phyloP scores from a whole-genome alignment of 2,113 vertebrate species.

The Cnemophilus loriae region DNA sequence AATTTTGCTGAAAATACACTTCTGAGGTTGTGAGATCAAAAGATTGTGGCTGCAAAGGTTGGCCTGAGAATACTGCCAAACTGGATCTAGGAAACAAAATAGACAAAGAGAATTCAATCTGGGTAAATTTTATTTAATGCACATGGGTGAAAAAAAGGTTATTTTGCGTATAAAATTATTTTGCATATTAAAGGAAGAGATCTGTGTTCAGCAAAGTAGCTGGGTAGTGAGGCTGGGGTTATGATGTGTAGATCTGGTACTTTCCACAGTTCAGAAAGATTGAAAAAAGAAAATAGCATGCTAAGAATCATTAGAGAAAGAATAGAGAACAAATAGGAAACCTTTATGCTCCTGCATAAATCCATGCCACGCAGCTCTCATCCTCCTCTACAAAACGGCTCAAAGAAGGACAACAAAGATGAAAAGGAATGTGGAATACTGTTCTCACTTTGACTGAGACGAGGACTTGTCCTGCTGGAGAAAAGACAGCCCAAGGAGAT shows the following conservation, averaged over 20 bases:
- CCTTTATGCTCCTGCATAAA: background rate
- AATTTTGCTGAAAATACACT: background rate
- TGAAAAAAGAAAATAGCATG: background rate
- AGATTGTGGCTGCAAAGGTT: background rate
- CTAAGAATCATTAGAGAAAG: background rate
- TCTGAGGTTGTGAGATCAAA: background rate
- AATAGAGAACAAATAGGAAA: background rate
- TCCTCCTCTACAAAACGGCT: background rate
- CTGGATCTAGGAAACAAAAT: background rate
- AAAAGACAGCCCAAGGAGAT: background rate
- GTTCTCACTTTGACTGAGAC: background rate
- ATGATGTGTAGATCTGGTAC: background rate
- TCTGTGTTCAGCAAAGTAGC: background rate
- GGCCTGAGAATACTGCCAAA: background rate
- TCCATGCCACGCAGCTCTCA: accelerated
- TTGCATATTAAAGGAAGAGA: background rate
- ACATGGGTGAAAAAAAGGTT: background rate
- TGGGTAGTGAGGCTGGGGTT: background rate
- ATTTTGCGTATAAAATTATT: background rate
- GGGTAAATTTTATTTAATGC: background rate
- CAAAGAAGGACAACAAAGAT: background rate
- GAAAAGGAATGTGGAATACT: background rate
- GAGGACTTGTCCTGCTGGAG: background rate
- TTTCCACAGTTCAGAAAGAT: background rate
- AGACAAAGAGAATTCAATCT: background rate